A percentile compares a stretch with the other conserved stretches of the same genome.
Evolutionary conservation across 1,140 invertebrate genomes (phyloP).

Genomic region (Periplaneta americana): DNA sequence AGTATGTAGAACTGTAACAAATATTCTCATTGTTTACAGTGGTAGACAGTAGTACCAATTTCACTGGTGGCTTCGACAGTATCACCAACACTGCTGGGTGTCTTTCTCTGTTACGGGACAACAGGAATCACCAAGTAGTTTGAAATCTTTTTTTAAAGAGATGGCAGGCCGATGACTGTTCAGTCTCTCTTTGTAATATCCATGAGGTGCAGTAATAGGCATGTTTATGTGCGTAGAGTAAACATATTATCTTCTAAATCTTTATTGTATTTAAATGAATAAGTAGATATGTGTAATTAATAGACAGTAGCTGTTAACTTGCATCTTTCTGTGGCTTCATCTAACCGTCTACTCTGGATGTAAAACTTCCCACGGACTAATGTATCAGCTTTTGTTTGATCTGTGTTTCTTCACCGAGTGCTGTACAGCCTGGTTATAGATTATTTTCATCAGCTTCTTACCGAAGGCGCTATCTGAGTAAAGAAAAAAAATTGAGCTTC

Average conservation of each 20-base stretch:
- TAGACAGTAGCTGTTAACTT: background rate
- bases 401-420: background rate
- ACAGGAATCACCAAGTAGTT: background rate
- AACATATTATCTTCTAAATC: background rate
- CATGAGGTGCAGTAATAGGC: background rate
- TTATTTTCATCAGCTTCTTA: background rate
- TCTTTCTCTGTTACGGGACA: background rate
- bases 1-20: background rate
- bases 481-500: background rate
- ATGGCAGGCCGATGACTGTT: no score
- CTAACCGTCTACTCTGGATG: background rate
- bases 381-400: background rate
- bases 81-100: background rate
- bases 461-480: no score
- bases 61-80: background rate
- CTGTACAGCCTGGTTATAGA: background rate
- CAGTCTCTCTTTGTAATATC: no score
- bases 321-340: background rate
- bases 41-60: background rate
- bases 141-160: background rate
- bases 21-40: background rate
- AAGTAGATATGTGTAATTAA: background rate
- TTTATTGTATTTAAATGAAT: background rate
- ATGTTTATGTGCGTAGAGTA: background rate
- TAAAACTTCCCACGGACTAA: background rate